phyloP scores from a whole-genome alignment of 2,797 vertebrate genomes.

The Pseudochaenichthys georgianus region DNA sequence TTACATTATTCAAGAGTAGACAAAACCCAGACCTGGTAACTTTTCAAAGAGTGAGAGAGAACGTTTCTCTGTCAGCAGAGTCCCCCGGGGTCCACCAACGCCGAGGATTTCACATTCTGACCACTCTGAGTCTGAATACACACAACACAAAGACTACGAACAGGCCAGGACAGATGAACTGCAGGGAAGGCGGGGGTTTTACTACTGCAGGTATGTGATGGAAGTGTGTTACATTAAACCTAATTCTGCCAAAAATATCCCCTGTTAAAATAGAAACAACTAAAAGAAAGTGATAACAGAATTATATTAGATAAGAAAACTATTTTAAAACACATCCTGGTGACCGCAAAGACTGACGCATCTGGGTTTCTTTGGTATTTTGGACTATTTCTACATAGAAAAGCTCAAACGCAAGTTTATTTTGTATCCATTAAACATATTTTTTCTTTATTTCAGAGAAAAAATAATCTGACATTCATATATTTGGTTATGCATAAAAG shows the following conservation, averaged over 20 bases:
- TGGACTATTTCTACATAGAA: background rate
- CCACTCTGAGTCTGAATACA: conserved; percentile 22
- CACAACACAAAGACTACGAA: background rate
- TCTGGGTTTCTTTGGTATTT: background rate
- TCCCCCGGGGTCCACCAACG: conserved; percentile 39
- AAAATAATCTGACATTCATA: background rate
- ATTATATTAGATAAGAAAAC: no score
- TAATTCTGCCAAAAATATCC: background rate
- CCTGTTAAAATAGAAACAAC: background rate
- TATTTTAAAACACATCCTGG: background rate
- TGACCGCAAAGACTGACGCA: background rate
- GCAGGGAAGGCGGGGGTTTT: background rate
- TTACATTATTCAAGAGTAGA: conserved; percentile 76
- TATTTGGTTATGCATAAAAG: background rate
- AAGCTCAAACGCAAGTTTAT: background rate
- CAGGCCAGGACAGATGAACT: background rate
- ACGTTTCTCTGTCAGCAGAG: conserved; percentile 57
- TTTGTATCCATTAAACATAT: background rate
- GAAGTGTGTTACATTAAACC: background rate
- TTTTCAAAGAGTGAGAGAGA: conserved; percentile 67
- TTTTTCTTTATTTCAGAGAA: background rate
- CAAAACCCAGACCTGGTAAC: conserved; percentile 56
- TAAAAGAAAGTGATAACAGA: background rate
- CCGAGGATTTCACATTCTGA: conserved; percentile 37
- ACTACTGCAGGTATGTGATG: background rate